Evolutionary conservation across 2,113 vertebrate species (phyloP).

Genomic region (Orthonyx spaldingii): DNA sequence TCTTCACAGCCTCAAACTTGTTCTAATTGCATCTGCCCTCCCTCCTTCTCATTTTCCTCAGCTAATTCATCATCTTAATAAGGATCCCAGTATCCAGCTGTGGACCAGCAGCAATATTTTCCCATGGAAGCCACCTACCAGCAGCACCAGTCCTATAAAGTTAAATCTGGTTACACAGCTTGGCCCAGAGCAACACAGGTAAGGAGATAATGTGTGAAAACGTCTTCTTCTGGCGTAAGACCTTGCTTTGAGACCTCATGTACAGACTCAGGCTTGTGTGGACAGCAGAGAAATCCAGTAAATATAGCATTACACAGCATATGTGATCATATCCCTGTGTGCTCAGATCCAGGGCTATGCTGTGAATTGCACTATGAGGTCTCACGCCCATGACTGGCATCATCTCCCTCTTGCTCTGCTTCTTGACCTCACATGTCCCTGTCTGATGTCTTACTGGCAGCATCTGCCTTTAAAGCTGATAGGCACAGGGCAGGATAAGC

Average conservation of each 20-base stretch:
- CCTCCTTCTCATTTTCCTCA: not conserved
- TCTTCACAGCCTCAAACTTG: not conserved
- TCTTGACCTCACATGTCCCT: not conserved
- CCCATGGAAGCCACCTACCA: not conserved
- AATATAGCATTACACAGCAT: rapidly evolving
- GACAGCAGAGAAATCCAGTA: not conserved
- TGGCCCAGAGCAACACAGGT: not conserved
- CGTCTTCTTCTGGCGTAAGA: not conserved
- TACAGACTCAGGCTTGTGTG: not conserved
- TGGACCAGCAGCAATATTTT: not conserved
- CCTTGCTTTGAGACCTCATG: not conserved
- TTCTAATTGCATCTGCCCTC: not conserved
- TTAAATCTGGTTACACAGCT: not conserved
- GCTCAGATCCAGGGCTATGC: not conserved
- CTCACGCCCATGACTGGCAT: not conserved
- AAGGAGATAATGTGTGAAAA: not conserved
- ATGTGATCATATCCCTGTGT: rapidly evolving
- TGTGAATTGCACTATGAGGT: not conserved
- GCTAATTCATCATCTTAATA: not conserved
- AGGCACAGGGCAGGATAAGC: not conserved
- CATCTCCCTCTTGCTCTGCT: not conserved
- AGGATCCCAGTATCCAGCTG: not conserved
- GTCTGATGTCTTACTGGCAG: not conserved
- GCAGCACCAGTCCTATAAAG: not conserved
- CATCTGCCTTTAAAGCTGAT: not conserved